These are phyloP conservation scores for Whitmania pigra DNA, from an alignment of 1,140 invertebrate genomes.

Conservation along the genomic window DNA sequence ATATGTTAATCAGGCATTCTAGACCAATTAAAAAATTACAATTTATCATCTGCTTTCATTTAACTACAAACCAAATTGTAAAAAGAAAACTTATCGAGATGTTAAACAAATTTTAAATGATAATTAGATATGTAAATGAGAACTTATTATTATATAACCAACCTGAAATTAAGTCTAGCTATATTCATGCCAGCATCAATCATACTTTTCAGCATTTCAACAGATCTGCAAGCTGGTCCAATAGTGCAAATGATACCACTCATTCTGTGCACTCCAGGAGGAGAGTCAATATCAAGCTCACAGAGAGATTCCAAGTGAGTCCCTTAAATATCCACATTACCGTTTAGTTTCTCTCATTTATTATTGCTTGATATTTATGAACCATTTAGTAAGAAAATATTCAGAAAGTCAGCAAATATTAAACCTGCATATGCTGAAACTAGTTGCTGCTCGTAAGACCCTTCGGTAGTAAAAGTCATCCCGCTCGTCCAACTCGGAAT, in stretches of 20 bases:
- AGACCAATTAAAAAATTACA: too few species aligned
- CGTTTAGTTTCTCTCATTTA: neutral
- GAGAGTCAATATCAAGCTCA: constrained; percentile 74
- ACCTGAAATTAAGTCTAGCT: constrained; percentile 78
- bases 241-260: constrained; percentile 98
- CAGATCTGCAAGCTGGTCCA: constrained; percentile 69
- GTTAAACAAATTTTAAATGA: too few species aligned
- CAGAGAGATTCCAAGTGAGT: constrained; percentile 81
- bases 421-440: constrained; percentile 35
- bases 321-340: constrained; percentile 24
- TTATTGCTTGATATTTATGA: neutral
- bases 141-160: too few species aligned
- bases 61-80: too few species aligned
- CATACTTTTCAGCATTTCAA: constrained; percentile 79
- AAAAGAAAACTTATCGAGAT: too few species aligned
- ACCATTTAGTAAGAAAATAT: neutral
- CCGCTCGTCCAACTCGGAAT: constrained; percentile 24
- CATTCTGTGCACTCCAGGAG: constrained; percentile 50
- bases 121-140: too few species aligned
- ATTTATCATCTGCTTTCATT: too few species aligned
- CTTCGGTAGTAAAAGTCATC: constrained; percentile 22
- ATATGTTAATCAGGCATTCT: too few species aligned
- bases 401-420: neutral
- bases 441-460: constrained; percentile 34
- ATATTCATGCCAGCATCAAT: constrained; percentile 97